Conservation (phyloP, 2,888 invertebrate species). For the Caenorhabditis uteleia region DNA sequence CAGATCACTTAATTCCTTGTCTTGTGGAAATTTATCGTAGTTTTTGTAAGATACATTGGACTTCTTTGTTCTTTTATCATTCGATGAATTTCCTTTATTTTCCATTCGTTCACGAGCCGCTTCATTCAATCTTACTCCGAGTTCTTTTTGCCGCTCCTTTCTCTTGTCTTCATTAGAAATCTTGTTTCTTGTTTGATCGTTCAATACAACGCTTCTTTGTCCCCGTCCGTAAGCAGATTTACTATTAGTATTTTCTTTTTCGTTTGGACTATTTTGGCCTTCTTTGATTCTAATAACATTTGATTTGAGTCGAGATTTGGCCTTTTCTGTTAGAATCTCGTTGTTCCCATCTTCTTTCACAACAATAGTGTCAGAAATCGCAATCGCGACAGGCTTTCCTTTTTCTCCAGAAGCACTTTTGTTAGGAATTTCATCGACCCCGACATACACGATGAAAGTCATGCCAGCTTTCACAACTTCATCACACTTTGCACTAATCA, state of each 20-base stretch:
- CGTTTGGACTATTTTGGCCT: constrained; percentile 23
- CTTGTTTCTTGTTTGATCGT: constrained; percentile 74
- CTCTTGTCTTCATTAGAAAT: constrained; percentile 96
- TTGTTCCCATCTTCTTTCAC: constrained; percentile 55
- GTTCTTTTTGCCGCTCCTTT: constrained; percentile 92
- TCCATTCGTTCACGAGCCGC: constrained; percentile 90
- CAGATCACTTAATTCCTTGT: constrained; percentile 90
- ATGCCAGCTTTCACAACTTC: constrained; percentile 77
- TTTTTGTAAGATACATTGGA: constrained; percentile 94
- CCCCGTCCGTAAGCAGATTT: constrained; percentile 69
- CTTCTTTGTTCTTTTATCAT: constrained; percentile 74
- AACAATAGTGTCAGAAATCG: constrained; percentile 85
- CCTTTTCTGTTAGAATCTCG: constrained; percentile 80
- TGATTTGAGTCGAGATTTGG: constrained; percentile 70
- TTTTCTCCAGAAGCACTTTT: constrained; percentile 82
- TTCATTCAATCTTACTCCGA: constrained; percentile 87
- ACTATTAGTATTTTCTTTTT: constrained; percentile 79
- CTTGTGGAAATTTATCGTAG: constrained; percentile 88
- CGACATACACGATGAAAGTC: constrained; percentile 94
- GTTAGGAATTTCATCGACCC: constrained; percentile 84
- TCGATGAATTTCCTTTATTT: constrained; percentile 75
- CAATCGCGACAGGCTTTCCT: constrained; percentile 86
- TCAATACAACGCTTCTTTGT: constrained; percentile 68
- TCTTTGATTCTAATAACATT: constrained; percentile 52
- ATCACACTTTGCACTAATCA: constrained; percentile 88